phyloP scores from a whole-genome alignment of 2,797 vertebrate species.

The Trichosurus vulpecula region DNA sequence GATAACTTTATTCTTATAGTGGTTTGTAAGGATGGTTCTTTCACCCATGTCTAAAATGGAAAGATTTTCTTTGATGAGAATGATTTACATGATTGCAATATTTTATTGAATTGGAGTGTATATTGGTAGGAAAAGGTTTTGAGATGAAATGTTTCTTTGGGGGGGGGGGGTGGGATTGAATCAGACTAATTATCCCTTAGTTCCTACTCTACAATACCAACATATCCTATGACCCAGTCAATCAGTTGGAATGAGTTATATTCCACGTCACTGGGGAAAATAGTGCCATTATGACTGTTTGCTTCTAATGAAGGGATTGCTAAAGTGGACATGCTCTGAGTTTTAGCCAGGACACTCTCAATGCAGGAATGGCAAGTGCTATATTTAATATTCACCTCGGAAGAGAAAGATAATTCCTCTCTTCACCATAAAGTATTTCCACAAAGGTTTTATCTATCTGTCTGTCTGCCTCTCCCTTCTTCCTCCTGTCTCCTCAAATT shows the following conservation, averaged over 20 bases:
- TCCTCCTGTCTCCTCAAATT: slow-evolving; percentile 17
- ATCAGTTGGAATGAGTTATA: slow-evolving; percentile 31
- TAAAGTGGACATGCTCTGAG: background rate
- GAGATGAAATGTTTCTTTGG: slow-evolving; percentile 27
- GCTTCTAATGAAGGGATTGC: slow-evolving; percentile 24
- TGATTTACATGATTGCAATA: slow-evolving; percentile 72
- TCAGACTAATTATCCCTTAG: slow-evolving; percentile 59
- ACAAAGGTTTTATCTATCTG: background rate
- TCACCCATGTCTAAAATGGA: slow-evolving; percentile 55
- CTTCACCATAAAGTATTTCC: slow-evolving; percentile 52
- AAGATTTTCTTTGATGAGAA: slow-evolving; percentile 71
- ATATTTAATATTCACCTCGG: background rate
- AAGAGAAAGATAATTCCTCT: background rate
- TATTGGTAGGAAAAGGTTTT: slow-evolving; percentile 57
- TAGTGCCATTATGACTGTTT: background rate
- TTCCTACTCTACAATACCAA: slow-evolving; percentile 13
- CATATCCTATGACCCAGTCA: slow-evolving; percentile 19
- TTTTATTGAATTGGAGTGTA: slow-evolving; percentile 55
- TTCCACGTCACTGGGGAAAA: slow-evolving; percentile 5
- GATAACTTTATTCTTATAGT: slow-evolving; percentile 51
- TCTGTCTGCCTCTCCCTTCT: background rate
- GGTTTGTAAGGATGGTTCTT: slow-evolving; percentile 48
- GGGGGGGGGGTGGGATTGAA: slow-evolving; percentile 2
- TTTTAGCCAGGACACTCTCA: background rate
- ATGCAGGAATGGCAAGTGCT: background rate